Evolutionary conservation across 1,140 invertebrate species (phyloP).

Genomic region (Cepaea nemoralis): DNA sequence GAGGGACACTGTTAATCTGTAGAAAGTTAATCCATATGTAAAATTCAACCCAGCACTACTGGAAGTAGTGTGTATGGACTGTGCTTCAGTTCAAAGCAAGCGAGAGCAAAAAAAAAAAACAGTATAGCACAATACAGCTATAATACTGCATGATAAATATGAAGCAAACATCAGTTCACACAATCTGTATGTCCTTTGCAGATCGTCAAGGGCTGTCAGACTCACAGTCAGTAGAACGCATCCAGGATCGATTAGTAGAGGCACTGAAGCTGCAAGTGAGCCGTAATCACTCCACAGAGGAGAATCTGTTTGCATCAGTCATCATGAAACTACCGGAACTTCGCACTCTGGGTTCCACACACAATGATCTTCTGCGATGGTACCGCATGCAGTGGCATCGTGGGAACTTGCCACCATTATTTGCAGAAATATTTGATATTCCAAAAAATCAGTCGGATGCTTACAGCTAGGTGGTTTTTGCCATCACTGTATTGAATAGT

Average conservation of each 20-base stretch:
- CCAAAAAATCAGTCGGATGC: slow-evolving; percentile 81
- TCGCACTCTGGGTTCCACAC: slow-evolving; percentile 84
- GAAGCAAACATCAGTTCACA: too few species aligned
- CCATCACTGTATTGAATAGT: too few species aligned
- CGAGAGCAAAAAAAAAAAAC: too few species aligned
- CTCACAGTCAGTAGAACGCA: slow-evolving; percentile 82
- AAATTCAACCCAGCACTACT: too few species aligned
- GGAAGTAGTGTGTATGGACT: too few species aligned
- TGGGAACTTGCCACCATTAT: slow-evolving; percentile 88
- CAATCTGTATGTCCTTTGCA: slow-evolving; percentile 53
- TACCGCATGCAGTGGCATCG: slow-evolving; percentile 89
- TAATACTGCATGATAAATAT: too few species aligned
- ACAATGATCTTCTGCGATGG: slow-evolving; percentile 89
- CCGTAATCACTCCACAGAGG: slow-evolving; percentile 74
- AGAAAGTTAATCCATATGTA: too few species aligned
- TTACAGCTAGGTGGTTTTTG: slow-evolving; percentile 23
- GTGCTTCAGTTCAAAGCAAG: too few species aligned
- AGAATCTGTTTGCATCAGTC: slow-evolving; percentile 80
- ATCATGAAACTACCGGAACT: slow-evolving; percentile 84
- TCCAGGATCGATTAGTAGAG: slow-evolving; percentile 87
- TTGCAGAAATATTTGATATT: slow-evolving; percentile 98
- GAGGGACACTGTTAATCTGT: too few species aligned
- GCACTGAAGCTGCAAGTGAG: slow-evolving; percentile 84
- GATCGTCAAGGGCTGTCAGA: slow-evolving; percentile 83
- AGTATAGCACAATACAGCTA: too few species aligned